Percentiles rank a stretch among this genome's conserved stretches.
Conservation (phyloP, 2,797 vertebrate genomes). For the Helostoma temminkii region DNA sequence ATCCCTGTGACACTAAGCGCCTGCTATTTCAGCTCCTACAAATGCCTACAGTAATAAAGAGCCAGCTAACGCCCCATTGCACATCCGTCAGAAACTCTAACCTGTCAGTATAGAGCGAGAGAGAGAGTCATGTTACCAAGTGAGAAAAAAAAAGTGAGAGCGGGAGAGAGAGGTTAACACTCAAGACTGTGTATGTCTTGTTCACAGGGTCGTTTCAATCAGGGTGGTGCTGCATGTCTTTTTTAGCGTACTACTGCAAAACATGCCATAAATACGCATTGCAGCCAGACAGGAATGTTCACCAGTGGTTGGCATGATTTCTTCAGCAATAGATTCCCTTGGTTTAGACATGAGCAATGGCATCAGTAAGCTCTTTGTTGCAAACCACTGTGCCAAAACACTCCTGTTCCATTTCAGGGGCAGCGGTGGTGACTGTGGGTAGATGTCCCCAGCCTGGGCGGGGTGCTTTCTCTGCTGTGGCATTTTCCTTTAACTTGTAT, state of each 20-base stretch:
- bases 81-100: constrained; percentile 31
- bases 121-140: constrained; percentile 45
- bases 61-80: background rate
- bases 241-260: constrained; percentile 17
- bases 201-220: constrained; percentile 19
- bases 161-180: constrained; percentile 9
- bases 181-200: background rate
- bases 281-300: constrained; percentile 59
- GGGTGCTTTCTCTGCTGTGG: constrained; percentile 60
- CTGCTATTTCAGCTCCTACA: constrained; percentile 87
- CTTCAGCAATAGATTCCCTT: constrained; percentile 50
- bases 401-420: constrained; percentile 61
- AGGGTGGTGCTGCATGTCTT: constrained; percentile 2
- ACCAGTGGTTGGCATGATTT: constrained; percentile 32
- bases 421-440: constrained; percentile 67
- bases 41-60: constrained; percentile 73
- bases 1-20: constrained; percentile 82
- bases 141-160: constrained; percentile 6
- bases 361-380: constrained; percentile 66
- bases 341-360: constrained; percentile 54
- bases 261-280: constrained; percentile 41
- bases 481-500: constrained; percentile 53
- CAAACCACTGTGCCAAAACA: constrained; percentile 62
- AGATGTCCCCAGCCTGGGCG: constrained; percentile 59
- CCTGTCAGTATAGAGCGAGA: constrained; percentile 46